Base-by-base conservation (phyloP, 2,113 vertebrate genomes). In the Peucedramus taeniatus region DNA sequence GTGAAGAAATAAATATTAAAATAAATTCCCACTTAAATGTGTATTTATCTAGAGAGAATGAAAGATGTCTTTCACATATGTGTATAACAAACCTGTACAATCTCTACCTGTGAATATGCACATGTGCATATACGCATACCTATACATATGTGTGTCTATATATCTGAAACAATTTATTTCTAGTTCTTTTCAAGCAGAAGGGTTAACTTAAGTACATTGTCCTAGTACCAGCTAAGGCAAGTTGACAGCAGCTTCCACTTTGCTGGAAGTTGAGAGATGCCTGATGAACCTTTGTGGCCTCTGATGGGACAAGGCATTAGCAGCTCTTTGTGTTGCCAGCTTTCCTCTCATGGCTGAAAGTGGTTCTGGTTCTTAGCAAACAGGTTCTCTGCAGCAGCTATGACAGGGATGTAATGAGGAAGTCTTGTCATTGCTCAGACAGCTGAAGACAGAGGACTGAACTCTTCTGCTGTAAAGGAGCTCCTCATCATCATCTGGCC, bases 221-320 rank as follows among this genome's bases (percentile, higher is more conserved):
- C 11, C 30, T 21, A 31, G 7, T 31, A 56, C 35, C 37, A 49
- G 18, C 51, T 19, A 69, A 81, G 13, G 9, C 4, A 85, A 63
- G 47, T 6, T 0, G 2, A 42, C n/a, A 66, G 24, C 3, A 5
- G 19, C n/a, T 51, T 87, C 70, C 1, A 1, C 7, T 78, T 74
- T 77, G 4, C 24, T 70, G 23, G 26, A 72, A 81, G 8, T 3
- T 50, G 69, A 65, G 37, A 86, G 28, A 61, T 68, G 18, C 9
- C 54, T 66, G 24, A 39, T 44, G 30, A 82, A 78, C 2, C 7
- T 50, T 47, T 84, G 24, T 42, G 33, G 47, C 14, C 27, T 78
- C 18, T 45, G 56, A 23, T 37, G 15, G 49, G 23, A 21, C 0
- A 0, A 72, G 44, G 21, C 7, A 27, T 60, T 35, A 84, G 13